These are phyloP conservation scores for Bubo scandiacus DNA, from an alignment of 2,113 vertebrate genomes.

Conservation along the genomic window DNA sequence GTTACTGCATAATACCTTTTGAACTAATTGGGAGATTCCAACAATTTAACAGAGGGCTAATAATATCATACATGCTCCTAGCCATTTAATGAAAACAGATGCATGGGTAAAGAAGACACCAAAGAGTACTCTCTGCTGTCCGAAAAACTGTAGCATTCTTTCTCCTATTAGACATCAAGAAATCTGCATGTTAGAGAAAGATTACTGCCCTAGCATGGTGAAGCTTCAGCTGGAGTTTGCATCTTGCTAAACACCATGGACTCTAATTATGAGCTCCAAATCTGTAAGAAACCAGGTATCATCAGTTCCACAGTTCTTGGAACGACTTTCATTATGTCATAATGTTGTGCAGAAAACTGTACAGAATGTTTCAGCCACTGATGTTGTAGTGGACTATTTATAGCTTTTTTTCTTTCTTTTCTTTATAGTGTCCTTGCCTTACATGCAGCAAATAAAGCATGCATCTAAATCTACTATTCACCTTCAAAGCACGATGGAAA, in stretches of 20 bases:
- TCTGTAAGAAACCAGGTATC: not conserved
- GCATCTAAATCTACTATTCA: not conserved
- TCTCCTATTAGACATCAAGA: not conserved
- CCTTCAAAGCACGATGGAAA: not conserved
- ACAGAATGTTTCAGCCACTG: not conserved
- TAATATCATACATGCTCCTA: not conserved
- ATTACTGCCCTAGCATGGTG: not conserved
- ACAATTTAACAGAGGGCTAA: not conserved
- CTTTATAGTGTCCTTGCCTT: not conserved
- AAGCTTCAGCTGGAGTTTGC: not conserved
- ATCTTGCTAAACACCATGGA: not conserved
- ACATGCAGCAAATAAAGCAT: not conserved
- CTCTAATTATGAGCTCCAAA: not conserved
- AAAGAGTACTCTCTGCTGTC: not conserved
- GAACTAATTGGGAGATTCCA: not conserved
- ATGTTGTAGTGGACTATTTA: not conserved
- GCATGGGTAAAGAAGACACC: not conserved
- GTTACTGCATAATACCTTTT: not conserved
- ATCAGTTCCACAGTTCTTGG: not conserved
- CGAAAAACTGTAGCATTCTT: not conserved
- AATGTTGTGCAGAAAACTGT: not conserved
- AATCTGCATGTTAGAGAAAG: not conserved
- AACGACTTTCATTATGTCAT: not conserved
- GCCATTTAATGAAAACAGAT: not conserved
- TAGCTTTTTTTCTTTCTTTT: not conserved